Evolutionary conservation across 2,113 vertebrate species (phyloP).

Genomic region (Rhinogobius similis): DNA sequence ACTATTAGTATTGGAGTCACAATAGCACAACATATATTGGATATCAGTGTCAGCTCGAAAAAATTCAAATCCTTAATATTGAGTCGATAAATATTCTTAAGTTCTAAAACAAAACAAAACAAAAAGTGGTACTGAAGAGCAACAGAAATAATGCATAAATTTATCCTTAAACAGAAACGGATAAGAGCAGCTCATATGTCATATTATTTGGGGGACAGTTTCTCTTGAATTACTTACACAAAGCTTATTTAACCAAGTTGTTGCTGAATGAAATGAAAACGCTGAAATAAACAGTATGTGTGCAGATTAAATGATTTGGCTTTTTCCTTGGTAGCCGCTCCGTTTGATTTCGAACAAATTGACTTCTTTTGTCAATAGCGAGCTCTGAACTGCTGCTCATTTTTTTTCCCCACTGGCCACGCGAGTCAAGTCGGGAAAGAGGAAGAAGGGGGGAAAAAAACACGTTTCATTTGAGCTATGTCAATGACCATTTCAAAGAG

Average conservation of each 20-base stretch:
- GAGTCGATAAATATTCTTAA: too few species aligned
- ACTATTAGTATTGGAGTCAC: too few species aligned
- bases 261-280: neutral
- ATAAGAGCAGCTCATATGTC: neutral
- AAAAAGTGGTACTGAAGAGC: too few species aligned
- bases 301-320: neutral
- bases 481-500: conserved; percentile 57
- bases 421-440: conserved; percentile 25
- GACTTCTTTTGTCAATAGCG: conserved; percentile 11
- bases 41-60: too few species aligned
- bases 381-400: neutral
- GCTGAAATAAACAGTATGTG: conserved; percentile 4
- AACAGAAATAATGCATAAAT: too few species aligned
- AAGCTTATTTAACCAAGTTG: neutral
- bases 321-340: neutral
- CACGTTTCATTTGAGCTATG: conserved; percentile 39
- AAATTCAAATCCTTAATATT: too few species aligned
- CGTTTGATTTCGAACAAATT: conserved; percentile 18
- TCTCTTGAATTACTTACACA: neutral
- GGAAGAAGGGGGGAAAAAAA: conserved; percentile 20
- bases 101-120: too few species aligned
- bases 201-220: neutral
- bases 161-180: neutral
- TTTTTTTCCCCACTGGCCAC: neutral
- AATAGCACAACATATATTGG: too few species aligned